Conservation (phyloP, 2,113 vertebrate species). For the Bucco capensis region DNA sequence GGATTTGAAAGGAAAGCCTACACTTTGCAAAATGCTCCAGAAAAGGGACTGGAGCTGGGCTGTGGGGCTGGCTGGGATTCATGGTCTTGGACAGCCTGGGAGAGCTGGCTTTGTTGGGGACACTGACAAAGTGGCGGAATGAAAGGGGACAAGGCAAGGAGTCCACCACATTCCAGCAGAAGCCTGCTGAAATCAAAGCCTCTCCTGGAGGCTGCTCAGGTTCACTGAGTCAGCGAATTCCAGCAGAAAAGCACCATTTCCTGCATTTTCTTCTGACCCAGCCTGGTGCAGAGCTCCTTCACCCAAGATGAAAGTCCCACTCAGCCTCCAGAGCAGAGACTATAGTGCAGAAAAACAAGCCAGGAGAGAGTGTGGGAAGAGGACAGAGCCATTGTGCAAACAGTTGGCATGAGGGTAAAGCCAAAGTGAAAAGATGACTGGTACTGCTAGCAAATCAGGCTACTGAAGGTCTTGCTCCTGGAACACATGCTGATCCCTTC, state of each 20-base stretch:
- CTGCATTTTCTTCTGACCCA: neutral
- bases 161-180: neutral
- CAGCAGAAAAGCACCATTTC: neutral
- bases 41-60: neutral
- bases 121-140: neutral
- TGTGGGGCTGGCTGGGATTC: neutral
- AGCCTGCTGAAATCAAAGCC: neutral
- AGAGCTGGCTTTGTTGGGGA: neutral
- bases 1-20: neutral
- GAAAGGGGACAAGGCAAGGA: neutral
- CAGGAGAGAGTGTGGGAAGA: neutral
- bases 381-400: neutral
- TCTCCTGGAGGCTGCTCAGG: neutral
- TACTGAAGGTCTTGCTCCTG: neutral
- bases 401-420: neutral
- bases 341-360: neutral
- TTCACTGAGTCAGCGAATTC: neutral
- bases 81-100: neutral
- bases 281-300: neutral
- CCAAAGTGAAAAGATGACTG: neutral
- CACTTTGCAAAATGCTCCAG: neutral
- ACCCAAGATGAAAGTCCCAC: neutral
- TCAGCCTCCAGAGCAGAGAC: neutral
- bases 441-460: neutral
- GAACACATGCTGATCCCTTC: neutral